Conservation (phyloP, 2,888 invertebrate genomes). For the Folsomia manolachei region DNA sequence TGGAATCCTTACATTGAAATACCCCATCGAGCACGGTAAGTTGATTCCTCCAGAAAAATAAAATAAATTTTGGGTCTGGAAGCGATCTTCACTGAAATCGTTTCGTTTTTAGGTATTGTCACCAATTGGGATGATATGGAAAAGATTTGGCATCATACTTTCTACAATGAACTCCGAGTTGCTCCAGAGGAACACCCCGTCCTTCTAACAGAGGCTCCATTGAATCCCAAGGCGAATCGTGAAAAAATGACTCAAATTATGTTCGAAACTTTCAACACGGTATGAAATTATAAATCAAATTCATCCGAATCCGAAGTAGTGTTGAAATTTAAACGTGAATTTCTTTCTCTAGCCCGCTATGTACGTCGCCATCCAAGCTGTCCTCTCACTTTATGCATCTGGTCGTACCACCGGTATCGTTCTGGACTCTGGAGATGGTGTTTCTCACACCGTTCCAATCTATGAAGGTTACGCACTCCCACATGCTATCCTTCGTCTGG, state of each 20-base stretch:
- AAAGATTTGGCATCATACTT: slow-evolving; percentile 57
- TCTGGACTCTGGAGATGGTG: slow-evolving; percentile 58
- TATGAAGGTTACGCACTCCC: slow-evolving; percentile 72
- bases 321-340: slow-evolving; percentile 90
- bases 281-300: no score
- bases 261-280: slow-evolving; percentile 58
- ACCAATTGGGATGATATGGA: slow-evolving; percentile 60
- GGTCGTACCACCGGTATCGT: slow-evolving; percentile 58
- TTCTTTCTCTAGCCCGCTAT: slow-evolving; percentile 56
- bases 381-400: slow-evolving; percentile 57
- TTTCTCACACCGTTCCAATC: slow-evolving; percentile 57
- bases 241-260: slow-evolving; percentile 78
- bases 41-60: no score
- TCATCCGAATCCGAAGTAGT: no score
- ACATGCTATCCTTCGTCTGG: slow-evolving; percentile 88
- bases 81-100: no score
- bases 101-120: no score
- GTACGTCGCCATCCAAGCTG: slow-evolving; percentile 60
- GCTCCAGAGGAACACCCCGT: slow-evolving; percentile 66
- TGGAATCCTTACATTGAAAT: slow-evolving; percentile 58
- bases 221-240: slow-evolving; percentile 88
- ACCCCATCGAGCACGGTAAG: slow-evolving; percentile 60
- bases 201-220: slow-evolving; percentile 82
- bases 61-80: no score
- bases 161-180: slow-evolving; percentile 56